Evolutionary conservation across 1,140 invertebrate genomes (phyloP), one percentile per base, ranked within the genome.

Genomic region (Caenorhabditis brenneri): DNA sequence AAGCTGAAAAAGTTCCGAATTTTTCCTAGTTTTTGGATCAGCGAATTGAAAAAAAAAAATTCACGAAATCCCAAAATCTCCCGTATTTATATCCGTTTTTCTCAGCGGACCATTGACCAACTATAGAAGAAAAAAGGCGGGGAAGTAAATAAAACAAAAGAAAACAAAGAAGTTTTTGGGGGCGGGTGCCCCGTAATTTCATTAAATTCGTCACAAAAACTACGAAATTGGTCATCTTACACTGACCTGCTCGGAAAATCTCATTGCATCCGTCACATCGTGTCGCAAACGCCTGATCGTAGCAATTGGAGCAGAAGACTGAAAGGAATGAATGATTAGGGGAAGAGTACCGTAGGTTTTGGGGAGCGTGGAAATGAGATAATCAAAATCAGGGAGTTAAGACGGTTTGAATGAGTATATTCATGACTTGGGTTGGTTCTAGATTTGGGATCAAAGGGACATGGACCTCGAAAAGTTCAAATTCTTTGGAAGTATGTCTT

Each of bases 191-290:
- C 2, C 19, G 12, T 55, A 55, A 55, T 55, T 55, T 55, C 24
- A 27, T 55, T 55, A 55, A 55, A 55, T 55, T 55, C 53, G 53
- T 55, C 53, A 27, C 22, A 27, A n/a, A 12, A 27, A 2, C 7
- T 9, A 7, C 24, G 27, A 55, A 15, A 55, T 27, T 55, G 27
- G 53, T 51, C n/a, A n/a, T n/a, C n/a, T n/a, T n/a, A n/a, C n/a
- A 78, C 94, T 94, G 92, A 98, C 97, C 97, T 93, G 97, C 97
- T 92, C 95, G 94, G 94, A 99, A 99, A 90, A 98, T 96, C 92
- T 99, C 96, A 83, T 95, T 95, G 92, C 98, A 99, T 83, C 96
- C 96, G 93, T 99, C 97, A 93, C 98, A 99, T 88, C 97, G 94
- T 84, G 96, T 97, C 39, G 97, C 97, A 92, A 99, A 99, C 92